A percentile compares a stretch with the other conserved stretches of the same genome.
These are phyloP conservation scores for Platycercus adscitus DNA, from an alignment of 2,113 vertebrate genomes.

Conservation along the genomic window DNA sequence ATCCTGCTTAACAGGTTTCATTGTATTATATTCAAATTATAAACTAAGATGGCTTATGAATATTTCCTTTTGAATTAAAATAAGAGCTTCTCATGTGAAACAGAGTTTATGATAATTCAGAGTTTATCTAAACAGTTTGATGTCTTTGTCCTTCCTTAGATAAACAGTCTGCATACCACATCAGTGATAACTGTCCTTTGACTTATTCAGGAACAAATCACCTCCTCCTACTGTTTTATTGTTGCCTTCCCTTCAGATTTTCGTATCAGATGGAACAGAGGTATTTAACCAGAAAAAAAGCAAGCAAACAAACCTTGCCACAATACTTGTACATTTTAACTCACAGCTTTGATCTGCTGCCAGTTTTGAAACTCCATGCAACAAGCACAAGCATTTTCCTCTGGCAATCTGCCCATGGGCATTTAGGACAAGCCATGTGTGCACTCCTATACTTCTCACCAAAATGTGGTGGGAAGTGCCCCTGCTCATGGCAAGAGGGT, in stretches of 20 bases:
- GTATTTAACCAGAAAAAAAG: background rate
- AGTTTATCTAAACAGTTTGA: conserved; percentile 51
- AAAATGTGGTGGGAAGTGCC: background rate
- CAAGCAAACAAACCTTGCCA: background rate
- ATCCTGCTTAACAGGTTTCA: conserved; percentile 1
- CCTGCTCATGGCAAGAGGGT: background rate
- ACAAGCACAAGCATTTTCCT: too few relatives aligned
- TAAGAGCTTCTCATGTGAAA: background rate
- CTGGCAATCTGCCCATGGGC: background rate
- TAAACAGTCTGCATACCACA: background rate
- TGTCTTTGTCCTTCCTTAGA: conserved; percentile 35
- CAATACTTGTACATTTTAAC: background rate
- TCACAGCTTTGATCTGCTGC: background rate
- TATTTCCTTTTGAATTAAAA: conserved; percentile 53
- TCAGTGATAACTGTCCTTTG: background rate
- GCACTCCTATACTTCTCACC: background rate
- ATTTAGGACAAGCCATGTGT: accelerated
- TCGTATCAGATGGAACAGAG: background rate
- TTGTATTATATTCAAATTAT: background rate
- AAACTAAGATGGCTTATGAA: conserved; percentile 15
- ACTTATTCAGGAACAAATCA: background rate
- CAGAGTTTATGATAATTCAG: conserved; percentile 27
- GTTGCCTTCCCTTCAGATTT: background rate
- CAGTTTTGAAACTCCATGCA: background rate
- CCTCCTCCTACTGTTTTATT: background rate